phyloP scores from a whole-genome alignment of 2,888 invertebrate species.

The Ormyrus pomaceus region DNA sequence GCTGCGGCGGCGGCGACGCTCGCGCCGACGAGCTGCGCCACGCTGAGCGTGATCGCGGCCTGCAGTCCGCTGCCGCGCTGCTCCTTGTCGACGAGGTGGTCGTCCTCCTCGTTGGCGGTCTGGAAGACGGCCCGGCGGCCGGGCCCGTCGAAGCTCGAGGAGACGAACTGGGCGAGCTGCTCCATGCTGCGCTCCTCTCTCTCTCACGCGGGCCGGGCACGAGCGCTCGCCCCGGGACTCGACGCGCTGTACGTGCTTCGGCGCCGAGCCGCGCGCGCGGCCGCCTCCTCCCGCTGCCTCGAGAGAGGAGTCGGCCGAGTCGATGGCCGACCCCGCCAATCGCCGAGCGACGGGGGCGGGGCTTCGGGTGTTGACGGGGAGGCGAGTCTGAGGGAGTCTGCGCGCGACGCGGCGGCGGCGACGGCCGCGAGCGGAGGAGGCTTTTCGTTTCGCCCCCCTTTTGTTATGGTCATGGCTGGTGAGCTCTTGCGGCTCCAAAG shows the following conservation, averaged over 20 bases:
- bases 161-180: constrained; percentile 93
- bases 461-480: too few relatives aligned
- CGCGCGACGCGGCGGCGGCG: constrained; percentile 13
- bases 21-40: constrained; percentile 70
- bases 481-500: constrained; percentile 33
- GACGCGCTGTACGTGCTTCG: background rate
- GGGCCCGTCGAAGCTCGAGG: constrained; percentile 83
- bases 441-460: constrained; percentile 43
- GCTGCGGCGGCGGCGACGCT: constrained; percentile 62
- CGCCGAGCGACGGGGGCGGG: too few relatives aligned
- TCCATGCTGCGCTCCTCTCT: constrained; percentile 80
- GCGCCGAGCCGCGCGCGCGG: constrained; percentile 12
- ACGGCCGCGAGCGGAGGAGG: constrained; percentile 52
- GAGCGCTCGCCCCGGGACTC: constrained; percentile 52
- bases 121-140: constrained; percentile 54
- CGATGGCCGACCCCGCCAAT: too few relatives aligned
- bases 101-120: constrained; percentile 57
- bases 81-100: constrained; percentile 53
- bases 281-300: background rate
- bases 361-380: background rate
- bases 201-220: too few relatives aligned
- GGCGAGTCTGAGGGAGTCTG: background rate
- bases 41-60: constrained; percentile 68
- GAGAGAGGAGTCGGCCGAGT: too few relatives aligned
- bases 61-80: constrained; percentile 13